Percentiles rank a stretch among this genome's conserved stretches.
phyloP scores from a whole-genome alignment of 2,797 vertebrate species.

The Girardinus metallicus region DNA sequence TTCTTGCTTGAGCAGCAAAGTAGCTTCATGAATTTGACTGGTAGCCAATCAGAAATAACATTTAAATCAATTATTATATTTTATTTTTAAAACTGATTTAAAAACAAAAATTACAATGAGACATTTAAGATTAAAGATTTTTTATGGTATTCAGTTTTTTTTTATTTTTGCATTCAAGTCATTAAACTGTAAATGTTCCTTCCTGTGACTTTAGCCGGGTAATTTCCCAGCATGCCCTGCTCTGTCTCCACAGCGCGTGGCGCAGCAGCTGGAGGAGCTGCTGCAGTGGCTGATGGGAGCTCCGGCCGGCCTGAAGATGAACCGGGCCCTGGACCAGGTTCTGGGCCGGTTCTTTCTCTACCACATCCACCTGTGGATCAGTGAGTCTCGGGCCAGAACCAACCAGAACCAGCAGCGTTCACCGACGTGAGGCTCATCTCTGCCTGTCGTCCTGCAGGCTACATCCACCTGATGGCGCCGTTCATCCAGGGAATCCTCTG shows the following conservation, averaged over 20 bases:
- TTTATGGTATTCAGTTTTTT: not conserved
- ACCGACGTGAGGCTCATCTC: too few species aligned
- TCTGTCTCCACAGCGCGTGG: conserved; percentile 80
- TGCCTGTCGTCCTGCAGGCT: conserved; percentile 80
- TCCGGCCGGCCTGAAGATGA: conserved; percentile 97
- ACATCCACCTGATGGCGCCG: conserved; percentile 96
- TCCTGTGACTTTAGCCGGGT: not conserved
- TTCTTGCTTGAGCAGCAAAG: too few species aligned
- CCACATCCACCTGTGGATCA: conserved; percentile 99
- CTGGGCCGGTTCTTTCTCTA: conserved; percentile 98
- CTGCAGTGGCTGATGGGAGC: conserved; percentile 99
- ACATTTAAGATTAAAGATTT: too few species aligned
- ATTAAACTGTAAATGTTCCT: not conserved
- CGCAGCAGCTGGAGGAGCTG: conserved; percentile 90
- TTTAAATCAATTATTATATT: too few species aligned
- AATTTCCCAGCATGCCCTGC: not conserved
- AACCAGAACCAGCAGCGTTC: not conserved
- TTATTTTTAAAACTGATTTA: too few species aligned
- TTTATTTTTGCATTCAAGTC: not conserved
- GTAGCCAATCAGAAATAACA: too few species aligned
- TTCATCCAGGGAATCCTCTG: conserved; percentile 96
- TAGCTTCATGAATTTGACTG: too few species aligned
- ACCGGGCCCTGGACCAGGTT: conserved; percentile 93
- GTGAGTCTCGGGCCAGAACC: conserved; percentile 81
- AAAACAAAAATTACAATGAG: too few species aligned